phyloP scores from a whole-genome alignment of 2,113 vertebrate genomes.

The Notothenia rossii region DNA sequence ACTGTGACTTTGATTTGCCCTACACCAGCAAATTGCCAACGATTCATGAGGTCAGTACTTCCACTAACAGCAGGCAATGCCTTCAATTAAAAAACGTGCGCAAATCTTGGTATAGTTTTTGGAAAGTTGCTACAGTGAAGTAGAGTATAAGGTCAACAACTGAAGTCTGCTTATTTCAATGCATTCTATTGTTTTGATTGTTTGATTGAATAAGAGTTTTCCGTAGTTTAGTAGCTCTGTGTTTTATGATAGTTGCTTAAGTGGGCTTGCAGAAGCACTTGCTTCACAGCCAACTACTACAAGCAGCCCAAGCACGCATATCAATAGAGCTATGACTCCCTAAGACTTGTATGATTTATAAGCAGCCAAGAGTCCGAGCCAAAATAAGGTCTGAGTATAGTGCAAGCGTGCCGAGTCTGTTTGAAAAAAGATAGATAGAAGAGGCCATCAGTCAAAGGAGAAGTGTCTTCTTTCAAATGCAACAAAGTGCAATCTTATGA shows the following conservation, averaged over 20 bases:
- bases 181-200: neutral
- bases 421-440: slow-evolving; percentile 32
- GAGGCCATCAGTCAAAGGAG: slow-evolving; percentile 45
- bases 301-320: slow-evolving; percentile 30
- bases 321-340: slow-evolving; percentile 33
- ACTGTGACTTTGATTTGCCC: slow-evolving; percentile 83
- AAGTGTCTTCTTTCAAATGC: slow-evolving; percentile 52
- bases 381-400: slow-evolving; percentile 26
- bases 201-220: neutral
- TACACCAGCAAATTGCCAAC: slow-evolving; percentile 71
- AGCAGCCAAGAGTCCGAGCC: slow-evolving; percentile 6
- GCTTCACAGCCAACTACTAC: slow-evolving; percentile 51
- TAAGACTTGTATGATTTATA: slow-evolving; percentile 49
- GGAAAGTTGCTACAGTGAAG: neutral
- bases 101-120: neutral
- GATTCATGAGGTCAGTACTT: slow-evolving; percentile 75
- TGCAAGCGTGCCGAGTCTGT: slow-evolving; percentile 14
- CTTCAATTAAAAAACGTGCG: neutral
- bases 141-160: neutral
- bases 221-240: neutral
- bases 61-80: slow-evolving; percentile 34
- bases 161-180: neutral
- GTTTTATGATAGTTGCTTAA: slow-evolving; percentile 31
- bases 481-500: slow-evolving; percentile 46
- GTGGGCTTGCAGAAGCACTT: slow-evolving; percentile 33